phyloP scores from a whole-genome alignment of 2,113 vertebrate species.

The Dipodomys ordii region DNA sequence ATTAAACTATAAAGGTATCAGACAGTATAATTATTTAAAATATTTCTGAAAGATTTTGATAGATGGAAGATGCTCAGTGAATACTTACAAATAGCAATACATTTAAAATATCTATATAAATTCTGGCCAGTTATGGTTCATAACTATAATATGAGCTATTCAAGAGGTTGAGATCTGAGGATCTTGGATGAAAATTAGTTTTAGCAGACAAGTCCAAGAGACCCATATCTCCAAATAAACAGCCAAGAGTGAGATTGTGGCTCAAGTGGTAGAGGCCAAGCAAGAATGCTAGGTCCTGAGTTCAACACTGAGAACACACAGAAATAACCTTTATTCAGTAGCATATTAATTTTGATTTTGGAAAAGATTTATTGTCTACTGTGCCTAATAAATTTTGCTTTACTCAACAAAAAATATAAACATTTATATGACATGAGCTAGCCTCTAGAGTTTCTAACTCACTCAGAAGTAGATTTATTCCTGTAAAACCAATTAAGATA shows the following conservation, averaged over 20 bases:
- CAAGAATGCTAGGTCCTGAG: too few species aligned
- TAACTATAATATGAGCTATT: too few species aligned
- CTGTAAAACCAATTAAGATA: background rate
- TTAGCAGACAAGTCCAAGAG: too few species aligned
- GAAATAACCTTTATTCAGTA: background rate
- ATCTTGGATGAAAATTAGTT: too few species aligned
- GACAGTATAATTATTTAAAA: background rate
- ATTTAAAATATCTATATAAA: background rate
- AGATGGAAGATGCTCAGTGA: background rate
- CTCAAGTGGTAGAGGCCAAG: too few species aligned
- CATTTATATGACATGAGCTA: background rate
- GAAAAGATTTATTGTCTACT: background rate
- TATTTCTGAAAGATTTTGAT: background rate
- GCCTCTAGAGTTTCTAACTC: background rate
- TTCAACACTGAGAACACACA: too few species aligned
- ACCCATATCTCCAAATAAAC: too few species aligned
- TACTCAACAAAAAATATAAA: background rate
- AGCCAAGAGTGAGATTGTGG: too few species aligned
- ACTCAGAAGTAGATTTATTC: background rate
- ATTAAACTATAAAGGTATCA: background rate
- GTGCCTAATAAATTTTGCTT: background rate
- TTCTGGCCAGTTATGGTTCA: too few species aligned
- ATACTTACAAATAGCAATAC: background rate
- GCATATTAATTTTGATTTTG: background rate
- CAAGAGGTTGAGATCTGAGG: too few species aligned